phyloP scores from a whole-genome alignment of 2,797 vertebrate species.

The Denticeps clupeoides region DNA sequence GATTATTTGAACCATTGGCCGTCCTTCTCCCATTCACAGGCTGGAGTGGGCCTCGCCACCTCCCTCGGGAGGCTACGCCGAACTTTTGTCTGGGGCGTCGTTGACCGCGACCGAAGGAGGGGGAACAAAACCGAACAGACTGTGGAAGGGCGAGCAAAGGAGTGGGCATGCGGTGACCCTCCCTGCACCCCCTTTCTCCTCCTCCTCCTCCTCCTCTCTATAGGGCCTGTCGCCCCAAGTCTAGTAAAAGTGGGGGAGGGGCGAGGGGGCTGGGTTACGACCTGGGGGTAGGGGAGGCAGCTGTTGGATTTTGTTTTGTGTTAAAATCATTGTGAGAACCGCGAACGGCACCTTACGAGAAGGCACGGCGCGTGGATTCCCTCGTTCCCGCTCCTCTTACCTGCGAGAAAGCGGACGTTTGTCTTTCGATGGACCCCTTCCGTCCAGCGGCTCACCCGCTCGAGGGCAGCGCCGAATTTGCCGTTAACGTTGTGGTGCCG shows the following conservation, averaged over 20 bases:
- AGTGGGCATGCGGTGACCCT: constrained; percentile 11
- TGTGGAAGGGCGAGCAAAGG: constrained; percentile 14
- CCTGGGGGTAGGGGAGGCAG: constrained; percentile 41
- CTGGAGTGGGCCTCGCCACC: not conserved
- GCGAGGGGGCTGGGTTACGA: constrained; percentile 51
- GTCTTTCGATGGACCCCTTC: too few relatives aligned
- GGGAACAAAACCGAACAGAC: constrained; percentile 16
- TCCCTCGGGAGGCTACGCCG: constrained; percentile 9
- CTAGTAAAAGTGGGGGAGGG: constrained; percentile 51
- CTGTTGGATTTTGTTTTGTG: constrained; percentile 38
- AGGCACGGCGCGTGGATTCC: too few relatives aligned
- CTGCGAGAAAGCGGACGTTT: too few relatives aligned
- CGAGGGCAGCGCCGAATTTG: too few relatives aligned
- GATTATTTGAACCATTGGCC: not conserved
- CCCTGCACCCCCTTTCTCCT: constrained; percentile 1
- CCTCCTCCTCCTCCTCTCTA: constrained; percentile 14
- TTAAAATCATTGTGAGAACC: constrained; percentile 1
- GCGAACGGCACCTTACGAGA: too few relatives aligned
- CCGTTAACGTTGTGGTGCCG: too few relatives aligned
- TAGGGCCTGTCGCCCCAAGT: constrained; percentile 30
- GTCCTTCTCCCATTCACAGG: not conserved
- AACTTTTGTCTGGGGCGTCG: not conserved
- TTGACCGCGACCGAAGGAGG: constrained; percentile 4
- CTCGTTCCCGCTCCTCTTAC: too few relatives aligned
- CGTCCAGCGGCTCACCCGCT: too few relatives aligned